Percentiles rank a stretch among this genome's conserved stretches.
Conservation (phyloP, 2,113 vertebrate genomes). For the Pyrgilauda ruficollis region DNA sequence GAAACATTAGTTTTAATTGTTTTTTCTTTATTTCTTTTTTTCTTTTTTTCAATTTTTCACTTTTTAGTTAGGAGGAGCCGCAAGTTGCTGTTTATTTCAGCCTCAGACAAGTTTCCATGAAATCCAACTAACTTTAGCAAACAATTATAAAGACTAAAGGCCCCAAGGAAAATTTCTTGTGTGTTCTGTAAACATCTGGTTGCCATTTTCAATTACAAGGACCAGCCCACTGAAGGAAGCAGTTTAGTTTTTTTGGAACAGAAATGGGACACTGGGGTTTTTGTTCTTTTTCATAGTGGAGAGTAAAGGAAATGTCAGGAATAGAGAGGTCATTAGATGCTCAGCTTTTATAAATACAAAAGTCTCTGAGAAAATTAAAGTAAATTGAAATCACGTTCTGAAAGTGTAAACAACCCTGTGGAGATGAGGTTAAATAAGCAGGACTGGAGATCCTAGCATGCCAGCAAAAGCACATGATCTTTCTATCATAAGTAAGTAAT, state of each 20-base stretch:
- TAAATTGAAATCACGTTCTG: constrained; percentile 72
- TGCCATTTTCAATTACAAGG: constrained; percentile 77
- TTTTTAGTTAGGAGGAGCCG: not conserved
- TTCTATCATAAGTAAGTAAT: constrained; percentile 51
- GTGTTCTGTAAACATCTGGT: constrained; percentile 83
- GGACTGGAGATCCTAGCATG: constrained; percentile 44
- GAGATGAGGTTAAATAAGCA: constrained; percentile 77
- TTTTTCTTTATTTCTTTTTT: not conserved
- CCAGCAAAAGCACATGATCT: constrained; percentile 64
- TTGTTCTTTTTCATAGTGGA: constrained; percentile 67
- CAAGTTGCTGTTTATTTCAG: constrained; percentile 15
- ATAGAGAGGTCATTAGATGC: constrained; percentile 68
- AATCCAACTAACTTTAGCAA: constrained; percentile 65
- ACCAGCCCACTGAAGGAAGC: constrained; percentile 74
- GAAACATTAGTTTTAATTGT: not conserved
- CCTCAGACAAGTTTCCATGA: constrained; percentile 61
- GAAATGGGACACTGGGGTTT: constrained; percentile 70
- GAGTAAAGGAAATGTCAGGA: constrained; percentile 72
- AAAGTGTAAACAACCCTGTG: constrained; percentile 69
- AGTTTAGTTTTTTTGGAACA: constrained; percentile 71
- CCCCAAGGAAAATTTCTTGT: constrained; percentile 56
- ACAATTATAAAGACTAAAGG: constrained; percentile 57
- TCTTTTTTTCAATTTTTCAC: not conserved
- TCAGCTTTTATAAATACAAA: constrained; percentile 76
- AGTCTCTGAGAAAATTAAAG: constrained; percentile 71